phyloP scores from a whole-genome alignment of 2,888 invertebrate genomes.

The Drosophila merina region DNA sequence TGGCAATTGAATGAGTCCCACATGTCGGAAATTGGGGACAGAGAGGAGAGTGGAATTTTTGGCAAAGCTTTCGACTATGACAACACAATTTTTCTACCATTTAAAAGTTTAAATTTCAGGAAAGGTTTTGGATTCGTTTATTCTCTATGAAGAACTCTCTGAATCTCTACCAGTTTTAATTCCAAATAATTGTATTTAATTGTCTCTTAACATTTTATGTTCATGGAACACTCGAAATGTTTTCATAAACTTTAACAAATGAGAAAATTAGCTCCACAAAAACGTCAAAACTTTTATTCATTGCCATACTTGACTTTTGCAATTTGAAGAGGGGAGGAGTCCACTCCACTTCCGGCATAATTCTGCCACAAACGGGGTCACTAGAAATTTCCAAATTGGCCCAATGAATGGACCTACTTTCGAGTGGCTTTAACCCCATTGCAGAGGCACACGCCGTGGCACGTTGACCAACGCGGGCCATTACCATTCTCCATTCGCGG shows the following conservation, averaged over 20 bases:
- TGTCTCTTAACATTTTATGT: background rate
- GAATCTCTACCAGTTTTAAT: background rate
- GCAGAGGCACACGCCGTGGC: constrained; percentile 9
- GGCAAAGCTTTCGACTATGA: background rate
- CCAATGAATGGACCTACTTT: constrained; percentile 43
- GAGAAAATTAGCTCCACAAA: background rate
- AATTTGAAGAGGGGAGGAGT: constrained; percentile 4
- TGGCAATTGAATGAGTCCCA: constrained; percentile 45
- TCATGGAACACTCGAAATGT: background rate
- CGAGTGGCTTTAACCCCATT: constrained; percentile 37
- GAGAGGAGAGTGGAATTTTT: background rate
- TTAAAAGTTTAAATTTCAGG: background rate
- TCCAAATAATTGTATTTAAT: background rate
- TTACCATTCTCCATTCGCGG: too few relatives aligned
- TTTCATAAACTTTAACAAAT: background rate
- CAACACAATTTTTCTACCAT: constrained; percentile 1
- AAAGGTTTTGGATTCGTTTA: background rate
- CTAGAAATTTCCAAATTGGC: constrained; percentile 17
- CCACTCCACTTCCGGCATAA: constrained; percentile 19
- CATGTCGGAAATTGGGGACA: constrained; percentile 11
- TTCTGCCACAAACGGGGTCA: constrained; percentile 22
- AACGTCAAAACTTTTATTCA: constrained; percentile 3
- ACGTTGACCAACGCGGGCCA: constrained; percentile 13
- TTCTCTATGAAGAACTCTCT: too few relatives aligned
- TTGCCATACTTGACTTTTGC: background rate